Conservation (phyloP, 2,113 vertebrate species). For the Pyrgilauda ruficollis region DNA sequence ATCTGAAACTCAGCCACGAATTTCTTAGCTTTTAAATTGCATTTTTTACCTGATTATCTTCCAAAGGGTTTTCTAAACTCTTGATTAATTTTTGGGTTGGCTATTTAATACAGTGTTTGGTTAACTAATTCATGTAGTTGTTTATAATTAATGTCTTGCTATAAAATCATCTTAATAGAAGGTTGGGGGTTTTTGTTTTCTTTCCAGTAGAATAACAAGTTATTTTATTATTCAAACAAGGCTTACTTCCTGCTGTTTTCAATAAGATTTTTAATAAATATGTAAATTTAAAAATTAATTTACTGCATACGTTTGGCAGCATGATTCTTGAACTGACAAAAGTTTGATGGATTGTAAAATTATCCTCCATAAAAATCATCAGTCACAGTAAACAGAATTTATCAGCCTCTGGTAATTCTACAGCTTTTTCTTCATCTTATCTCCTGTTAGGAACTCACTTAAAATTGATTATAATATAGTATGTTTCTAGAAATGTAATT, state of each 20-base stretch:
- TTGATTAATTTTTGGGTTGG: conserved; percentile 56
- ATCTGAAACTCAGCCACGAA: background rate
- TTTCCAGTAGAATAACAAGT: conserved; percentile 73
- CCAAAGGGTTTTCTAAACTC: conserved; percentile 8
- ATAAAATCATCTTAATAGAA: conserved; percentile 69
- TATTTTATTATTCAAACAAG: conserved; percentile 78
- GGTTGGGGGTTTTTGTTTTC: conserved; percentile 49
- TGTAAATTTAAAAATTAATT: conserved; percentile 82
- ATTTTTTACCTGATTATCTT: conserved; percentile 35
- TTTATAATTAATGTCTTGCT: conserved; percentile 70
- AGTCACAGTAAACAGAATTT: conserved; percentile 73
- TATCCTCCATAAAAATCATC: conserved; percentile 75
- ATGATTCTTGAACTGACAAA: conserved; percentile 76
- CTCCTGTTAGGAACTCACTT: conserved; percentile 73
- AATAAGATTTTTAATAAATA: conserved; percentile 82
- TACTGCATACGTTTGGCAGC: conserved; percentile 73
- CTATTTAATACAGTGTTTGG: conserved; percentile 60
- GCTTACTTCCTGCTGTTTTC: conserved; percentile 76
- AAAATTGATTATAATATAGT: conserved; percentile 78
- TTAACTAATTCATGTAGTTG: conserved; percentile 71
- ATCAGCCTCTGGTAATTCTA: conserved; percentile 73
- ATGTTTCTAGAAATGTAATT: conserved; percentile 71
- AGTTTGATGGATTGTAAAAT: conserved; percentile 79
- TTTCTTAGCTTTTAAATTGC: conserved; percentile 1
- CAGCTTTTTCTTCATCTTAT: conserved; percentile 77